Evolutionary conservation across 2,113 vertebrate species (phyloP).

Genomic region (Boleophthalmus pectinirostris): DNA sequence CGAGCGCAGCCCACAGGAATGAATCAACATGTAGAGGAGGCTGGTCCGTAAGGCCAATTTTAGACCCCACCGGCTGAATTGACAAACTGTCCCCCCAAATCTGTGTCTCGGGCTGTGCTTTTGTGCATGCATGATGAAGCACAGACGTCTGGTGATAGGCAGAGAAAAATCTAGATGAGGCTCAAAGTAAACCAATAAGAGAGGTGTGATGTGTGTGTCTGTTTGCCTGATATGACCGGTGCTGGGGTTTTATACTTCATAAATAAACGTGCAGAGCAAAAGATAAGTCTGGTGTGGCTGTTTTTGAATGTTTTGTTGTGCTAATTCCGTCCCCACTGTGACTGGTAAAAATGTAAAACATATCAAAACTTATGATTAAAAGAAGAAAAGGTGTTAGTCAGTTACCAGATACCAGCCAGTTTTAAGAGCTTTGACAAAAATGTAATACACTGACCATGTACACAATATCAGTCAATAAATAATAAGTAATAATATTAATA

Average conservation of each 20-base stretch:
- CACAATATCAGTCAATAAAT: too few species aligned
- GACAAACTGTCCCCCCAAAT: neutral
- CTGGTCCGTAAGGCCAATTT: constrained; percentile 17
- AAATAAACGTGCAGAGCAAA: too few species aligned
- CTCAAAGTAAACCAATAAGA: neutral
- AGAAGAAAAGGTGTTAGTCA: too few species aligned
- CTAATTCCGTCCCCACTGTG: neutral
- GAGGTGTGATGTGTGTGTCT: neutral
- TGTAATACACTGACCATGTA: too few species aligned
- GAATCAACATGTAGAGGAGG: constrained; percentile 21
- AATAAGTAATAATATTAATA: too few species aligned
- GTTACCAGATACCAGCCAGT: too few species aligned
- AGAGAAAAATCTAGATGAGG: neutral
- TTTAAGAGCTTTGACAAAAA: too few species aligned
- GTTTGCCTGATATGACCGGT: neutral
- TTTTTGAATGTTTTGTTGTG: too few species aligned
- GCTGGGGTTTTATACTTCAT: too few species aligned
- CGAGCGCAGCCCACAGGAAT: constrained; percentile 12
- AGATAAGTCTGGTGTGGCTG: too few species aligned
- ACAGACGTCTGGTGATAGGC: neutral
- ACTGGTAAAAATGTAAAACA: neutral
- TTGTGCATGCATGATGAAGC: neutral
- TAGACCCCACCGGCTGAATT: neutral
- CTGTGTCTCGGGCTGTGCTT: neutral
- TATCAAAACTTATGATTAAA: too few species aligned